phyloP scores from a whole-genome alignment of 2,113 vertebrate species.

The Anarrhichthys ocellatus region DNA sequence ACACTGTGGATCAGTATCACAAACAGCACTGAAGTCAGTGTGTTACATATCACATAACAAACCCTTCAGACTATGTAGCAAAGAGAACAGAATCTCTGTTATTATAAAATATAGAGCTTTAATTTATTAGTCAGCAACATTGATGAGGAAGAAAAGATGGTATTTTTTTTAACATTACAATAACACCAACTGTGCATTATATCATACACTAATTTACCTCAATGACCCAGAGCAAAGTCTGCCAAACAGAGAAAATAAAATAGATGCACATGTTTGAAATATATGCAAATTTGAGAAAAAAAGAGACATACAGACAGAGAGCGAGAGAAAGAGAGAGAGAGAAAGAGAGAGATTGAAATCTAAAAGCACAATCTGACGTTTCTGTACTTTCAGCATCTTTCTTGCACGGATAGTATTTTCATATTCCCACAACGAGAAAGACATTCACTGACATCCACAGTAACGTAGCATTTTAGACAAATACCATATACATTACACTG shows the following conservation, averaged over 20 bases:
- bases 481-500: conserved; percentile 83
- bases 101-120: conserved; percentile 91
- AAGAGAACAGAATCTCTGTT: conserved; percentile 70
- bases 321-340: conserved; percentile 19
- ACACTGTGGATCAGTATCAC: conserved; percentile 5
- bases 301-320: conserved; percentile 13
- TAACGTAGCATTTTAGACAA: conserved; percentile 80
- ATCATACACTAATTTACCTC: conserved; percentile 75
- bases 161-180: conserved; percentile 81
- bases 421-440: conserved; percentile 79
- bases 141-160: conserved; percentile 80
- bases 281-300: conserved; percentile 40
- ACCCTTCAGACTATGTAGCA: conserved; percentile 5
- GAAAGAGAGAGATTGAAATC: conserved; percentile 48
- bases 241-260: conserved; percentile 67
- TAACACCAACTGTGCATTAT: conserved; percentile 84
- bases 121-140: conserved; percentile 88
- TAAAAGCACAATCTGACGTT: conserved; percentile 62
- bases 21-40: neutral
- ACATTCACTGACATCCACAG: conserved; percentile 83
- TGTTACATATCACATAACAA: neutral
- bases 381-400: conserved; percentile 54
- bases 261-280: conserved; percentile 58
- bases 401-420: conserved; percentile 62
- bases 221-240: conserved; percentile 68